These are phyloP conservation scores for Chymomyza amoena DNA, from an alignment of 2,888 invertebrate species.

Conservation along the genomic window DNA sequence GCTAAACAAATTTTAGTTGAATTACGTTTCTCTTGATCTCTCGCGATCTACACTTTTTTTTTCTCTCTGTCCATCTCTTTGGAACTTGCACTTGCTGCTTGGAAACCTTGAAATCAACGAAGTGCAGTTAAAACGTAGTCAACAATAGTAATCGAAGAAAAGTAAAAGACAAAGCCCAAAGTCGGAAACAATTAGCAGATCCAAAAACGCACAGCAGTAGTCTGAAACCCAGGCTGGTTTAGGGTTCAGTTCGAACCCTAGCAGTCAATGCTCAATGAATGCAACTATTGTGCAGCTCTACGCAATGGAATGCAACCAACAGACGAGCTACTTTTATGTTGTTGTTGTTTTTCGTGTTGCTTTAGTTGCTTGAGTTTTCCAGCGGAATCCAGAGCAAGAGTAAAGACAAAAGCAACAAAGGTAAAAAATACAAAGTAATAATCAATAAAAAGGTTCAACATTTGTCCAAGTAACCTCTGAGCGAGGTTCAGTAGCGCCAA, in stretches of 20 bases:
- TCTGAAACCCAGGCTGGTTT: not conserved
- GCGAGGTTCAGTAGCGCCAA: not conserved
- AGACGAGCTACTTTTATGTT: conserved; percentile 28
- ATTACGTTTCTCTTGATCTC: not conserved
- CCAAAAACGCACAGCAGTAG: conserved; percentile 10
- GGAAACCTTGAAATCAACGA: not conserved
- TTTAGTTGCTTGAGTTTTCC: conserved; percentile 39
- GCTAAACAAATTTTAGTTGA: not conserved
- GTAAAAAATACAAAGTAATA: conserved; percentile 55
- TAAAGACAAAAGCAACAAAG: conserved; percentile 26
- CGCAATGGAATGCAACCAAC: conserved; percentile 62
- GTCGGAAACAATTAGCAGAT: conserved; percentile 62
- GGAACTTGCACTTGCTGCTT: not conserved
- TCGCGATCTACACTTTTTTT: not conserved
- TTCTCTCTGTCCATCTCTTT: not conserved
- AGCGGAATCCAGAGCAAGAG: conserved; percentile 50
- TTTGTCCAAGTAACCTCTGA: conserved; percentile 5
- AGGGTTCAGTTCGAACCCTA: not conserved
- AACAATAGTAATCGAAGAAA: not conserved
- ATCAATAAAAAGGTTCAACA: conserved; percentile 65
- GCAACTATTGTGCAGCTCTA: conserved; percentile 25
- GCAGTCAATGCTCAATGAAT: conserved; percentile 28
- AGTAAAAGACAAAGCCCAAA: conserved; percentile 16
- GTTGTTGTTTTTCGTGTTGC: conserved; percentile 22
- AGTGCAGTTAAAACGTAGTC: conserved; percentile 1